These are phyloP conservation scores for Clunio marinus DNA, from an alignment of 2,888 invertebrate genomes.

Conservation along the genomic window DNA sequence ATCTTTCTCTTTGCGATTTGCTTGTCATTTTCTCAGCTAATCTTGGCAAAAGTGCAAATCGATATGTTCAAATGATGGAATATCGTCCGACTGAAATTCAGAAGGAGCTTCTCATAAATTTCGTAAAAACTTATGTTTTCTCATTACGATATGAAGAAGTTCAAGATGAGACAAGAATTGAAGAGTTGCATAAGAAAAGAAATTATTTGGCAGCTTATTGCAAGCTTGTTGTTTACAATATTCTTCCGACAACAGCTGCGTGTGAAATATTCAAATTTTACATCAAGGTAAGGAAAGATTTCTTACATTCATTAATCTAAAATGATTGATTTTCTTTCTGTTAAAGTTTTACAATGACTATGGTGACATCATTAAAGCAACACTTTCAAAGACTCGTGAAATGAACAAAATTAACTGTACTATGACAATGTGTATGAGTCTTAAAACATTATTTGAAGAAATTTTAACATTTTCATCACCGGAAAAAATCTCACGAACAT, in stretches of 20 bases:
- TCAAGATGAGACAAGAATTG: slow-evolving; percentile 94
- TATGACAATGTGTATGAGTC: slow-evolving; percentile 85
- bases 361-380: slow-evolving; percentile 96
- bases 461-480: slow-evolving; percentile 54
- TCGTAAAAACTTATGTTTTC: slow-evolving; percentile 91
- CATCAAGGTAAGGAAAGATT: slow-evolving; percentile 82
- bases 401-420: slow-evolving; percentile 96
- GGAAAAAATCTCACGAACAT: slow-evolving; percentile 58
- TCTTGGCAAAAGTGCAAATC: slow-evolving; percentile 55
- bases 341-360: slow-evolving; percentile 90
- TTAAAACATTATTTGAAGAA: slow-evolving; percentile 82
- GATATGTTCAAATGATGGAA: slow-evolving; percentile 60
- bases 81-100: slow-evolving; percentile 76
- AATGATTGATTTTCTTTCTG: neutral
- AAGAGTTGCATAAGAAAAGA: slow-evolving; percentile 91
- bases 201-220: slow-evolving; percentile 96
- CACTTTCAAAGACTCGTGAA: slow-evolving; percentile 93
- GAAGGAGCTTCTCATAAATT: slow-evolving; percentile 78
- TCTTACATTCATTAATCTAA: too few relatives aligned
- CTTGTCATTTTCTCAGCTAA: slow-evolving; percentile 90
- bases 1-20: slow-evolving; percentile 91
- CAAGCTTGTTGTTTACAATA: slow-evolving; percentile 96
- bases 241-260: slow-evolving; percentile 86
- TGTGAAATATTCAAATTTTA: slow-evolving; percentile 97
- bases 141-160: slow-evolving; percentile 88